Conservation (phyloP, 2,113 vertebrate genomes). For the Daboia siamensis region DNA sequence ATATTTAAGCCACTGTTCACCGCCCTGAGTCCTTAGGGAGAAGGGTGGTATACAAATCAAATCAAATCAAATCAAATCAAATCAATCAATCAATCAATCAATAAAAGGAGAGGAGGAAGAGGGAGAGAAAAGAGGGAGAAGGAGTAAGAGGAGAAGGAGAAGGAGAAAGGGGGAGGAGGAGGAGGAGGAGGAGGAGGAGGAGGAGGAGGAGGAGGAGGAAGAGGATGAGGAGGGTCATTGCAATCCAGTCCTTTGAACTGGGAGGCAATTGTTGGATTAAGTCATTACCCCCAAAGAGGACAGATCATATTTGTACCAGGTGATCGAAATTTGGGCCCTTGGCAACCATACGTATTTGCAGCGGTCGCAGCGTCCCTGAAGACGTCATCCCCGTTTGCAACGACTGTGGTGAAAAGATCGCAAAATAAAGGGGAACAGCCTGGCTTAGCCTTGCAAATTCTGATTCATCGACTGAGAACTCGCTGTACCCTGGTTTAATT, state of each 20-base stretch:
- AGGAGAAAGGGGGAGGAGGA: no score
- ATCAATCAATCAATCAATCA: no score
- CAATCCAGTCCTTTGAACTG: not conserved
- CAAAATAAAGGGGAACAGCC: not conserved
- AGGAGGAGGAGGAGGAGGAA: no score
- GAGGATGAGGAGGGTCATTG: not conserved
- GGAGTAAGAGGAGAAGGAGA: rapidly evolving
- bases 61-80: no score
- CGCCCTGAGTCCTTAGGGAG: no score
- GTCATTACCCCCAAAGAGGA: not conserved
- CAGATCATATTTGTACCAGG: not conserved
- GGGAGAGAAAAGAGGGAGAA: no score
- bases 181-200: rapidly evolving
- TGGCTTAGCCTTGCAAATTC: not conserved
- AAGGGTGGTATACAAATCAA: no score
- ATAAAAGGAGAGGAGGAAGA: no score
- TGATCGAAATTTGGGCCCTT: not conserved
- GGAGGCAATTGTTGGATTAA: not conserved
- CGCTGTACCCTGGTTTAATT: not conserved
- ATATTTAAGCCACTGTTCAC: no score
- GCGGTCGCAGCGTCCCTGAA: not conserved
- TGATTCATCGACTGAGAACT: not conserved
- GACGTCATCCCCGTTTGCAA: not conserved
- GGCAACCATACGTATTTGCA: not conserved
- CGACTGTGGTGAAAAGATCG: not conserved